A percentile compares a stretch with the other conserved stretches of the same genome.
phyloP scores from a whole-genome alignment of 2,113 vertebrate genomes.

The Cairina moschata region DNA sequence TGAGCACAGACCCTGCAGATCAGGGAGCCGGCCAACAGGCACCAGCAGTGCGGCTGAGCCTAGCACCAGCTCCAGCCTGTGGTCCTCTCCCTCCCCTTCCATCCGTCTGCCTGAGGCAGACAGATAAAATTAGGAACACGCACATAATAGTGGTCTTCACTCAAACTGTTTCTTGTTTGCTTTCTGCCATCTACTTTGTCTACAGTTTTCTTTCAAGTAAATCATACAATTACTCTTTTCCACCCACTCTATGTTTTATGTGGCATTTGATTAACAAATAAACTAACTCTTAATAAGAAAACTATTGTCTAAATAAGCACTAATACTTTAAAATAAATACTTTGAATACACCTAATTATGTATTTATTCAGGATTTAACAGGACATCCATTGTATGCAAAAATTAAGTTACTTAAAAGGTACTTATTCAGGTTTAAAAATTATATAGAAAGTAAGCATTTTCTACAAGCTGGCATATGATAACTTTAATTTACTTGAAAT shows the following conservation, averaged over 20 bases:
- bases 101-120: background rate
- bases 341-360: conserved; percentile 63
- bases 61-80: background rate
- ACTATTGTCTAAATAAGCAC: conserved; percentile 63
- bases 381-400: conserved; percentile 24
- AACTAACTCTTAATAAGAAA: conserved; percentile 59
- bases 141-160: background rate
- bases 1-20: too few species aligned
- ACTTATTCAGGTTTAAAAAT: background rate
- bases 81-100: background rate
- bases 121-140: conserved; percentile 13
- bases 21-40: background rate
- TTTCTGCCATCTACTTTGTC: conserved; percentile 38
- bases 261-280: conserved; percentile 59
- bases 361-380: conserved; percentile 57
- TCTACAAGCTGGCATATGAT: background rate
- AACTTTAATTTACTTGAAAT: background rate
- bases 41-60: background rate
- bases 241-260: conserved; percentile 45
- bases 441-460: background rate
- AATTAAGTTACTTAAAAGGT: conserved; percentile 11
- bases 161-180: conserved; percentile 36
- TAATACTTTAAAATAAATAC: conserved; percentile 54
- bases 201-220: conserved; percentile 57
- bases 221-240: conserved; percentile 46